Conservation (phyloP, 2,113 vertebrate genomes). For the Seriola quinqueradiata region DNA sequence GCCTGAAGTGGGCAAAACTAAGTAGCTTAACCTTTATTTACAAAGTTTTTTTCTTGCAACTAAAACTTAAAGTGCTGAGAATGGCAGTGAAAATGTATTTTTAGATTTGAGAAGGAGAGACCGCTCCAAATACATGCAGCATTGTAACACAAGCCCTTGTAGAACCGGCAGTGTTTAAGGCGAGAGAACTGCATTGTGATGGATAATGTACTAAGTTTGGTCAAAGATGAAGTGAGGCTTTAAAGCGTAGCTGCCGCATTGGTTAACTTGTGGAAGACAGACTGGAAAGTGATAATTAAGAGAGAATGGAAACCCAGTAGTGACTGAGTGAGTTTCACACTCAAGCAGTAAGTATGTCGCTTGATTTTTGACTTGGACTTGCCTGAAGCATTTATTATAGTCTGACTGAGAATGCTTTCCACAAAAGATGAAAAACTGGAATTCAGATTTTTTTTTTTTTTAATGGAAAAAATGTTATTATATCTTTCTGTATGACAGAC, state of each 20-base stretch:
- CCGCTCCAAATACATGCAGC: background rate
- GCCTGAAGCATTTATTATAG: background rate
- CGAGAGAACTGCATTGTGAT: background rate
- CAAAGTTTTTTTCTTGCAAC: constrained; percentile 37
- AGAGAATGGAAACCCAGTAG: background rate
- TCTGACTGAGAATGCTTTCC: constrained; percentile 14
- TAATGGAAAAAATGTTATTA: background rate
- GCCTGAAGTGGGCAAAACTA: background rate
- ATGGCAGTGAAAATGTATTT: background rate
- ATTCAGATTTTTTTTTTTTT: background rate
- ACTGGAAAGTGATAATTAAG: background rate
- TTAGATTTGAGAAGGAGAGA: background rate
- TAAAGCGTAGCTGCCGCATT: background rate
- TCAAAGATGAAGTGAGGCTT: background rate
- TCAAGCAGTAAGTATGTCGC: background rate
- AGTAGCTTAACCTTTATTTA: constrained; percentile 19
- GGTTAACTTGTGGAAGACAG: background rate
- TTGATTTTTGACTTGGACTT: constrained; percentile 6
- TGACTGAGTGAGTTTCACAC: constrained; percentile 3
- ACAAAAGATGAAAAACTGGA: background rate
- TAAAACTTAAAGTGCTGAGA: constrained; percentile 22
- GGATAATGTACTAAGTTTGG: background rate
- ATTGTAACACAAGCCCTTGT: background rate
- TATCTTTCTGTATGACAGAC: background rate
- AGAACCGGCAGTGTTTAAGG: background rate